A percentile compares a stretch with the other conserved stretches of the same genome.
phyloP scores from a whole-genome alignment of 2,888 invertebrate species.

The Brachycybe producta region DNA sequence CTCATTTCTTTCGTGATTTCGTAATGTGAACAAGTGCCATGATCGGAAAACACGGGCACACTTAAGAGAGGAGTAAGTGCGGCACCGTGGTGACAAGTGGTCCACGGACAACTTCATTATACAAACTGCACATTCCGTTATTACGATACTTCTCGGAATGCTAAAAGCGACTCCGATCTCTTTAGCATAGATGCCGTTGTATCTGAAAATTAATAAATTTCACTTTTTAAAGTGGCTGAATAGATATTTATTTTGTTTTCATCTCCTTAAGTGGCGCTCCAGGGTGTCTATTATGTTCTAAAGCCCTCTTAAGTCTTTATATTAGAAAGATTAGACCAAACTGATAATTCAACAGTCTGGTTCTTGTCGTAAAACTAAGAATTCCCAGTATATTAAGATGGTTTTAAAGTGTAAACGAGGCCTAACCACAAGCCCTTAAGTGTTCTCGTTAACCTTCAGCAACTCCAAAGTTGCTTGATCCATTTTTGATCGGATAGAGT shows the following conservation, averaged over 20 bases:
- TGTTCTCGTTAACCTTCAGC: too few relatives aligned
- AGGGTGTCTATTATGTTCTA: too few relatives aligned
- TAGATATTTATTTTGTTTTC: too few relatives aligned
- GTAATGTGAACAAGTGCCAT: too few relatives aligned
- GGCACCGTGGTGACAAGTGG: neutral
- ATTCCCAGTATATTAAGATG: constrained; percentile 2
- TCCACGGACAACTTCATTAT: neutral
- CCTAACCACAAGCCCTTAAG: too few relatives aligned
- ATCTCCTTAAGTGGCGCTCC: too few relatives aligned
- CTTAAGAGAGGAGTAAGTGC: neutral
- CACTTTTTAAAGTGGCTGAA: too few relatives aligned
- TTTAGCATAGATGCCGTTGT: neutral
- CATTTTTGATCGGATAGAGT: too few relatives aligned
- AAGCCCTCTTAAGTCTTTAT: too few relatives aligned
- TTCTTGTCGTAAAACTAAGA: neutral
- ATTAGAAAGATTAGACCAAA: neutral
- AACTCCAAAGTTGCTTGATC: too few relatives aligned
- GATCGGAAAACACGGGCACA: neutral
- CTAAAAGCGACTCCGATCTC: neutral
- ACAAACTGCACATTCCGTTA: neutral
- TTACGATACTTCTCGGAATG: neutral
- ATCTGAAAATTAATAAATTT: neutral
- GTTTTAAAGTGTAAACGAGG: too few relatives aligned
- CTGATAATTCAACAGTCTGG: neutral
- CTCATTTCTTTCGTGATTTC: too few relatives aligned